phyloP scores from a whole-genome alignment of 1,140 invertebrate genomes.

The Bicyclus anynana region DNA sequence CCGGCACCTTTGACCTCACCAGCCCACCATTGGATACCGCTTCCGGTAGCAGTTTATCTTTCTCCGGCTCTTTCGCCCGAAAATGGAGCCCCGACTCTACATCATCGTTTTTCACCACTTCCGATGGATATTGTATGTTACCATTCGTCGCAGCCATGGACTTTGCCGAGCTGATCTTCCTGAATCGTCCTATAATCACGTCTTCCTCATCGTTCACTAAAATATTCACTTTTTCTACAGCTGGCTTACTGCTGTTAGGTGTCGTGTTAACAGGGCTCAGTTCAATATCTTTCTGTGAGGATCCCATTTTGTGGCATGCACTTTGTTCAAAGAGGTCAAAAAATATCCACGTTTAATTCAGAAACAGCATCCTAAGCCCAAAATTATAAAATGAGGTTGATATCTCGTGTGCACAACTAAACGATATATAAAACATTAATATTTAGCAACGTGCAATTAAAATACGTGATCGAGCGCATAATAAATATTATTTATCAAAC shows the following conservation, averaged over 20 bases:
- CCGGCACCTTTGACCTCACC: slow-evolving; percentile 39
- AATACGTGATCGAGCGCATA: background rate
- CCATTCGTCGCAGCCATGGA: slow-evolving; percentile 76
- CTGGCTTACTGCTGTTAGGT: slow-evolving; percentile 18
- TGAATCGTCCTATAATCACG: slow-evolving; percentile 72
- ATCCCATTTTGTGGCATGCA: slow-evolving; percentile 41
- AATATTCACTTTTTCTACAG: slow-evolving; percentile 32
- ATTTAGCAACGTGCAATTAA: background rate
- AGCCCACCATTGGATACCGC: slow-evolving; percentile 29
- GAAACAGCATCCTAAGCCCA: slow-evolving; percentile 17
- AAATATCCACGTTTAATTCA: slow-evolving; percentile 31
- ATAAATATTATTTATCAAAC: background rate
- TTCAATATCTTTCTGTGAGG: slow-evolving; percentile 62
- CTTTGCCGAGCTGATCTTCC: slow-evolving; percentile 75
- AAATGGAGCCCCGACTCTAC: slow-evolving; percentile 63
- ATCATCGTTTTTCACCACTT: slow-evolving; percentile 56
- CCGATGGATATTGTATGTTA: slow-evolving; percentile 61
- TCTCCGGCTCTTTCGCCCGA: slow-evolving; percentile 43
- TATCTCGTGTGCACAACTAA: background rate
- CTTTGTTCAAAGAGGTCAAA: background rate
- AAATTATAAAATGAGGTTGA: background rate
- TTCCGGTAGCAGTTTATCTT: slow-evolving; percentile 45
- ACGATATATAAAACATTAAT: background rate
- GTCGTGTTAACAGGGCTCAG: slow-evolving; percentile 54
- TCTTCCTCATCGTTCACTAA: slow-evolving; percentile 66